These are phyloP conservation scores for Verasper variegatus DNA, from an alignment of 2,113 vertebrate species.

Conservation along the genomic window DNA sequence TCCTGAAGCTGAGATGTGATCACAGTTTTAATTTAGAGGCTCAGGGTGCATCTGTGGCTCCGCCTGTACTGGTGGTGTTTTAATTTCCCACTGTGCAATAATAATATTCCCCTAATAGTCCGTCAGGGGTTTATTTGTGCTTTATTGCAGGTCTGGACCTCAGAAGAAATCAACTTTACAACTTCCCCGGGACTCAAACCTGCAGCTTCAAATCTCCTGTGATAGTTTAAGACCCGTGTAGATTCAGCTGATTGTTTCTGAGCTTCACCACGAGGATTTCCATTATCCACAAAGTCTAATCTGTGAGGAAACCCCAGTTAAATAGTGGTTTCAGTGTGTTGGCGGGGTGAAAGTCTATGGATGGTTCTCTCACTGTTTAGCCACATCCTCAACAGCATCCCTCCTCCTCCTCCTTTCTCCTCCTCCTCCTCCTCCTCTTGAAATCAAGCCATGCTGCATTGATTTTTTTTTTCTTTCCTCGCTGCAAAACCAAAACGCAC, in stretches of 20 bases:
- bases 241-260: not conserved
- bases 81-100: constrained; percentile 60
- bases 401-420: constrained; percentile 43
- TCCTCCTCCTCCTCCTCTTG: constrained; percentile 40
- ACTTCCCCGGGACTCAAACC: not conserved
- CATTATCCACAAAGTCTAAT: not conserved
- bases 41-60: too few relatives aligned
- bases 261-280: not conserved
- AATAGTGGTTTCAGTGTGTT: not conserved
- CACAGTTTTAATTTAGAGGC: too few relatives aligned
- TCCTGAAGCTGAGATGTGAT: too few relatives aligned
- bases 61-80: not conserved
- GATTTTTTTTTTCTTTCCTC: constrained; percentile 47
- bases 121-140: constrained; percentile 31
- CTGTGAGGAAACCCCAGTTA: not conserved
- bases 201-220: not conserved
- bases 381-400: constrained; percentile 64
- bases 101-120: constrained; percentile 10
- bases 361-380: constrained; percentile 62
- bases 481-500: constrained; percentile 50
- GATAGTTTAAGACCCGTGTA: not conserved
- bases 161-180: constrained; percentile 57
- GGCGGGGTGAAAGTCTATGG: constrained; percentile 48
- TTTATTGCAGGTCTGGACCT: constrained; percentile 27
- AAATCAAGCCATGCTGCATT: constrained; percentile 62